Evolutionary conservation across 2,113 vertebrate species (phyloP).

Genomic region (Centropus bengalensis): DNA sequence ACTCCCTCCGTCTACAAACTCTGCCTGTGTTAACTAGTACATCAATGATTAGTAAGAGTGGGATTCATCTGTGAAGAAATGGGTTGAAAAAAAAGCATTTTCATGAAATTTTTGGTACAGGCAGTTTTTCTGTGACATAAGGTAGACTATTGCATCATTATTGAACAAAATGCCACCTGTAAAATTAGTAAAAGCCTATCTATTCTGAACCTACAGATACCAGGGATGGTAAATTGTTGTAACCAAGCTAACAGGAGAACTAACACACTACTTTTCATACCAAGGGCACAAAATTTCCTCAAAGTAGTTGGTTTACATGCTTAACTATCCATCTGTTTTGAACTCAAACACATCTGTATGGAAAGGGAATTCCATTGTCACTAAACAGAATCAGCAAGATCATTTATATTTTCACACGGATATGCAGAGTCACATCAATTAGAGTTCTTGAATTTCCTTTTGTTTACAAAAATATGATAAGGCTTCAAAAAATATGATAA

Average conservation of each 20-base stretch:
- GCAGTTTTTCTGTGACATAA: slow-evolving; percentile 4
- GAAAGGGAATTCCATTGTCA: background rate
- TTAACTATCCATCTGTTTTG: background rate
- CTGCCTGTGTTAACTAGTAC: slow-evolving; percentile 49
- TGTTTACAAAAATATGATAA: no score
- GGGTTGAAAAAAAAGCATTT: slow-evolving; percentile 4
- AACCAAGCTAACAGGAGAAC: background rate
- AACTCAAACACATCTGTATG: background rate
- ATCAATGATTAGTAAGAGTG: slow-evolving; percentile 19
- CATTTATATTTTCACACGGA: background rate
- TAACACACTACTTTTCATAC: background rate
- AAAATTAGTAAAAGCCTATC: background rate
- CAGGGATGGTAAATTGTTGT: background rate
- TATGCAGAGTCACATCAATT: slow-evolving; percentile 8
- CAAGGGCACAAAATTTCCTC: background rate
- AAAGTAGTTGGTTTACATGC: background rate
- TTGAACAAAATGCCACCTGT: background rate
- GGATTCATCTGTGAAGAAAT: slow-evolving; percentile 13
- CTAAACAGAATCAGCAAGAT: background rate
- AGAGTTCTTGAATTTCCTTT: slow-evolving; percentile 20
- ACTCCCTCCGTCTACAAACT: slow-evolving; percentile 48
- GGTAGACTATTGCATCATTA: background rate
- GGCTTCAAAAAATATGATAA: no score
- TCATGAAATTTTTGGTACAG: background rate
- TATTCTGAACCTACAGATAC: background rate